Evolutionary conservation across 2,797 vertebrate species (phyloP), one percentile per base, ranked within the genome.

Genomic region (Hoplostethus atlanticus): DNA sequence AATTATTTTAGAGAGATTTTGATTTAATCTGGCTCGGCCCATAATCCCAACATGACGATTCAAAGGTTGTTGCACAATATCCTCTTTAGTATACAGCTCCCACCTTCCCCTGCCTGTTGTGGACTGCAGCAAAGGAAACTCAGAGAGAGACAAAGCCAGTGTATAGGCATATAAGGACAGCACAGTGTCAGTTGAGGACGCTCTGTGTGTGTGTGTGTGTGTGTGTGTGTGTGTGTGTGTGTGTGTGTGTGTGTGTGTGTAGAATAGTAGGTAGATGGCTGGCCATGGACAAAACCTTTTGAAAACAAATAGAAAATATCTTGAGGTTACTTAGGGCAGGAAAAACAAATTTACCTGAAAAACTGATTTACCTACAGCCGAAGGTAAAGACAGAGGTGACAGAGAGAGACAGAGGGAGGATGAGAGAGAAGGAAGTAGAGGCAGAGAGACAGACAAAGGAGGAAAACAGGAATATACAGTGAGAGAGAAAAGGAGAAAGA

Each of bases 1-100:
- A 79, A 80, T 86, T 83, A 73, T 56, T 72, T 79, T 73, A 64
- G 3, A 2, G 55, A 76, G 57, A 76, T 68, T 79, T 80, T 64
- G 28, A 85, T 77, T 80, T 66, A 50, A 84, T 89, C 76, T 76
- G 67, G 53, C 52, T 83, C 61, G 68, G 40, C 38, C 63, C 61
- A 71, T 68, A 78, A 60, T 76, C 68, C 66, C 61, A 61, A 77
- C 44, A 64, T 66, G 42, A 65, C 55, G 16, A 58, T 76, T 57
- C 21, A 2, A 46, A 58, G 48, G 63, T 55, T 63, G 46, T 69
- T 83, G 74, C 67, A 65, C 44, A 6, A 59, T 80, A 79, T 86
- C 71, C 73, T 71, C n/a, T 70, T 64, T 11, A 17, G 75, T 44
- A 34, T 31, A 34, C 50, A 79, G n/a, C 51, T 68, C 52, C 57